Conservation (phyloP, 1,140 invertebrate species). For the Episyrphus balteatus region DNA sequence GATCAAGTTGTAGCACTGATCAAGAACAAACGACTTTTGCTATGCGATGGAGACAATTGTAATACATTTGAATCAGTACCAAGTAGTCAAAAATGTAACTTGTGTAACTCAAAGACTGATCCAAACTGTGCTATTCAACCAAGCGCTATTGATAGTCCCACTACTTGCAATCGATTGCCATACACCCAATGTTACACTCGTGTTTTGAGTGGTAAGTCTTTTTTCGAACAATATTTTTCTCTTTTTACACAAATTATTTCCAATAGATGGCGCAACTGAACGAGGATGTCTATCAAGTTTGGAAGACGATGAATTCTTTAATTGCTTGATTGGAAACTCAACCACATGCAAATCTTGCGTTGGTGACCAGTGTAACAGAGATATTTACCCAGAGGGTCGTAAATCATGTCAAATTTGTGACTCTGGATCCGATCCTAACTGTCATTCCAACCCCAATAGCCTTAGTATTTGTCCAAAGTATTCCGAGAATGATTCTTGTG, state of each 20-base stretch:
- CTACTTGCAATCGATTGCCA: conserved; percentile 11
- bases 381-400: conserved; percentile 16
- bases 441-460: conserved; percentile 15
- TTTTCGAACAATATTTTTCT: too few relatives aligned
- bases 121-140: conserved; percentile 19
- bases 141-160: conserved; percentile 6
- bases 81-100: conserved; percentile 11
- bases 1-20: conserved; percentile 15
- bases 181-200: conserved; percentile 25
- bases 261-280: conserved; percentile 19
- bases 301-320: conserved; percentile 23
- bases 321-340: conserved; percentile 25
- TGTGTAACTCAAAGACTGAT: conserved; percentile 29
- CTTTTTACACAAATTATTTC: too few relatives aligned
- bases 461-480: conserved; percentile 19
- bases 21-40: conserved; percentile 15
- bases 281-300: conserved; percentile 28
- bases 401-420: conserved; percentile 25
- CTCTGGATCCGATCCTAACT: conserved; percentile 14
- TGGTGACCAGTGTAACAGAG: conserved; percentile 18
- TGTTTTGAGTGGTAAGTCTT: conserved; percentile 6
- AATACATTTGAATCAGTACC: conserved; percentile 20
- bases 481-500: conserved; percentile 15
- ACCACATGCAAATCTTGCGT: conserved; percentile 13
- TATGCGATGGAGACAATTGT: conserved; percentile 17